Conservation (phyloP, 2,888 invertebrate genomes). For the Dicycla oo region DNA sequence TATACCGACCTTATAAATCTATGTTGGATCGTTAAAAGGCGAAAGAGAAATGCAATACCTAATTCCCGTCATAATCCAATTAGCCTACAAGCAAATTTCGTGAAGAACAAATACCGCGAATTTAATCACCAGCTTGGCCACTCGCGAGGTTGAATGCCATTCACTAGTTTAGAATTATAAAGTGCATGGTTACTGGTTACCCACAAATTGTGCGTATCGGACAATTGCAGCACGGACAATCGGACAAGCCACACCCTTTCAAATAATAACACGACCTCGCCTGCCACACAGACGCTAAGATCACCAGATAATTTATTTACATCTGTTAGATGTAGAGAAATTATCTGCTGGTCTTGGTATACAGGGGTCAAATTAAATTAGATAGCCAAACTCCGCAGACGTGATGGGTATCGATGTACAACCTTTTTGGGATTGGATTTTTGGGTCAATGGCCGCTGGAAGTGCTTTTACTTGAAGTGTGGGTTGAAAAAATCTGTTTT, state of each 20-base stretch:
- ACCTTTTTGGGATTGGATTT: too few species aligned
- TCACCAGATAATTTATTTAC: constrained; percentile 14
- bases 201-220: constrained; percentile 62
- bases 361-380: too few species aligned
- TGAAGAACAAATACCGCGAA: constrained; percentile 56
- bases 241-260: constrained; percentile 76
- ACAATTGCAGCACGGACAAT: constrained; percentile 65
- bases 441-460: too few species aligned
- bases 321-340: too few species aligned
- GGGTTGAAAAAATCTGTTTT: too few species aligned
- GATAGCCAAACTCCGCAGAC: too few species aligned
- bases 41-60: constrained; percentile 51
- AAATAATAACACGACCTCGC: constrained; percentile 69
- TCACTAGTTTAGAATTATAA: constrained; percentile 63
- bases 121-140: constrained; percentile 45
- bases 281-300: constrained; percentile 18
- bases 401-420: too few species aligned
- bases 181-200: constrained; percentile 61
- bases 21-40: constrained; percentile 36
- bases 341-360: too few species aligned
- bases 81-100: constrained; percentile 28
- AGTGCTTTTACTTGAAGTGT: too few species aligned
- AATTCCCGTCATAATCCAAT: constrained; percentile 44
- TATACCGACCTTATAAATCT: constrained; percentile 17
- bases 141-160: constrained; percentile 61